phyloP scores from a whole-genome alignment of 1,140 invertebrate species.

The Maconellicoccus hirsutus region DNA sequence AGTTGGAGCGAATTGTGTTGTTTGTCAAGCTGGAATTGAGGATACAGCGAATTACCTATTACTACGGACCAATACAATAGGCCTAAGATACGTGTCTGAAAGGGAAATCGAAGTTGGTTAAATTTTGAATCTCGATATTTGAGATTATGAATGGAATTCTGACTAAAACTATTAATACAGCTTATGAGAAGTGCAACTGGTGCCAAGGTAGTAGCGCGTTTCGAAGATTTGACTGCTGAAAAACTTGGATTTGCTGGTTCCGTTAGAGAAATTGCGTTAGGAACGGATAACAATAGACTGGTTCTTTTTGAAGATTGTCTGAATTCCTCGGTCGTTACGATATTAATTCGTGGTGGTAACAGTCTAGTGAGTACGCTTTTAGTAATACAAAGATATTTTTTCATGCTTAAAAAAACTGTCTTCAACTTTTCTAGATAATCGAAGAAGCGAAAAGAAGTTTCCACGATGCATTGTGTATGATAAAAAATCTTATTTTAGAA shows the following conservation, averaged over 20 bases:
- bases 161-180: conserved; percentile 35
- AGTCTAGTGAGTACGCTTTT: conserved; percentile 65
- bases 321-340: conserved; percentile 92
- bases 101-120: conserved; percentile 66
- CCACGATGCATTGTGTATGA: conserved; percentile 95
- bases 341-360: conserved; percentile 94
- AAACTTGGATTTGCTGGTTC: conserved; percentile 89
- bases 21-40: conserved; percentile 99
- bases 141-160: not conserved
- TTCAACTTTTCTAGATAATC: conserved; percentile 68
- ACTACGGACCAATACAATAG: conserved; percentile 82
- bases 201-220: conserved; percentile 92
- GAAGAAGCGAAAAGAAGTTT: conserved; percentile 96
- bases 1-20: conserved; percentile 90
- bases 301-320: conserved; percentile 95
- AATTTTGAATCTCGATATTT: not conserved
- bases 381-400: no score
- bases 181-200: conserved; percentile 98
- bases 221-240: conserved; percentile 84
- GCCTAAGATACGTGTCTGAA: conserved; percentile 93
- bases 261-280: conserved; percentile 87
- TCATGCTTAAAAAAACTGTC: no score
- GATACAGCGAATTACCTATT: conserved; percentile 98
- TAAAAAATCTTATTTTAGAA: conserved; percentile 87
- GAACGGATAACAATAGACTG: conserved; percentile 95